phyloP scores from a whole-genome alignment of 2,888 invertebrate species.

The Oxystoma pomonae region DNA sequence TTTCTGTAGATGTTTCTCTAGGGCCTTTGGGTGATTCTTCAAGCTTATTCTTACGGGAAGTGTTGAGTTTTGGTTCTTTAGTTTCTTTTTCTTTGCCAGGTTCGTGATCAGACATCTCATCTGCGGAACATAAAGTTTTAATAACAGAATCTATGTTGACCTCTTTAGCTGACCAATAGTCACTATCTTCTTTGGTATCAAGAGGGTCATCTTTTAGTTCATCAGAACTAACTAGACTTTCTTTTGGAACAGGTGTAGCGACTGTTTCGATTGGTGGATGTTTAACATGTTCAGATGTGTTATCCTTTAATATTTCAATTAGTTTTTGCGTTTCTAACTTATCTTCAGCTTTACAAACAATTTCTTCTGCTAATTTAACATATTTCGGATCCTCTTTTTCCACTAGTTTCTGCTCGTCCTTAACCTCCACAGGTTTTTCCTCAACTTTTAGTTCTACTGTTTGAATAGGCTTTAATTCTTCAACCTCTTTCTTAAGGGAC shows the following conservation, averaged over 20 bases:
- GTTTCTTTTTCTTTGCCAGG: conserved; percentile 33
- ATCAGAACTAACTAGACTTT: conserved; percentile 53
- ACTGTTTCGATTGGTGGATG: not conserved
- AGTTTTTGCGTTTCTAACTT: conserved; percentile 20
- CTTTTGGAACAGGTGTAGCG: conserved; percentile 36
- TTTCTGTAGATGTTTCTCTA: conserved; percentile 28
- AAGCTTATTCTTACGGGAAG: conserved; percentile 9
- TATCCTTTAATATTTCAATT: conserved; percentile 28
- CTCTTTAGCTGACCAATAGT: conserved; percentile 76
- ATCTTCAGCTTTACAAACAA: conserved; percentile 6
- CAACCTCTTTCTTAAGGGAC: conserved; percentile 36
- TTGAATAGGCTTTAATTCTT: conserved; percentile 29
- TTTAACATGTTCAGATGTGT: not conserved
- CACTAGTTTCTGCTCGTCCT: conserved; percentile 2
- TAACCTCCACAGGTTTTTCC: not conserved
- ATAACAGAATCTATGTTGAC: conserved; percentile 78
- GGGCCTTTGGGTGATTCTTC: conserved; percentile 35
- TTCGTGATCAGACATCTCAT: conserved; percentile 46
- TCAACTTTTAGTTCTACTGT: conserved; percentile 12
- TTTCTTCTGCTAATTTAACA: conserved; percentile 7
- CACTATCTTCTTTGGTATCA: conserved; percentile 56
- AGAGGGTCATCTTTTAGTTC: conserved; percentile 48
- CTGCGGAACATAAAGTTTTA: conserved; percentile 61
- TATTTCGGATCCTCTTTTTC: conserved; percentile 10
- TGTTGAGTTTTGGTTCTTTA: conserved; percentile 20